phyloP scores from a whole-genome alignment of 2,113 vertebrate genomes.

The Falcunculus frontatus region DNA sequence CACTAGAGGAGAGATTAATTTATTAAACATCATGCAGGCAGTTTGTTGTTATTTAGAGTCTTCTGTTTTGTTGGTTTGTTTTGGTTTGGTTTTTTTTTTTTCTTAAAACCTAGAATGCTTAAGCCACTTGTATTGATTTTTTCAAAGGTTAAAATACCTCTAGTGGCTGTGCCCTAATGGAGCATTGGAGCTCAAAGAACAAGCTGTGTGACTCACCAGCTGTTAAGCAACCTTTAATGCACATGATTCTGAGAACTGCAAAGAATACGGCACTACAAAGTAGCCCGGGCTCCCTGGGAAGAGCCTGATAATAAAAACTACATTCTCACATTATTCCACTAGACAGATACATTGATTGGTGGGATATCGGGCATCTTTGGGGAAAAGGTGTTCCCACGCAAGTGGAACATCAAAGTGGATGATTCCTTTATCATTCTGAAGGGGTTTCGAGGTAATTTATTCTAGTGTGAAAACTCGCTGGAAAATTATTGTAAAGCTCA shows the following conservation, averaged over 20 bases:
- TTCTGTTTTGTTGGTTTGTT: neutral
- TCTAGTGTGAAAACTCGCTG: neutral
- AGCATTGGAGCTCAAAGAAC: constrained; percentile 45
- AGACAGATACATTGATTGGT: neutral
- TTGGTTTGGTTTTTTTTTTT: neutral
- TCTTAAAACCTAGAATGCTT: neutral
- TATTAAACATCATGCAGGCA: neutral
- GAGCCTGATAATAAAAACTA: constrained; percentile 38
- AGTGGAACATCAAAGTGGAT: neutral
- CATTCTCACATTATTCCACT: constrained; percentile 31
- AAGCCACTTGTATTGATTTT: constrained; percentile 35
- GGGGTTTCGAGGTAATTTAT: neutral
- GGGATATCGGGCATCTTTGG: neutral
- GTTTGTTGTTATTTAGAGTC: neutral
- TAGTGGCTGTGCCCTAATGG: constrained; percentile 45
- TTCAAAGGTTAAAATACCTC: constrained; percentile 61
- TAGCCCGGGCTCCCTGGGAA: constrained; percentile 36
- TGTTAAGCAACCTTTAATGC: constrained; percentile 60
- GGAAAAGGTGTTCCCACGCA: constrained; percentile 19
- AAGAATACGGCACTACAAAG: constrained; percentile 45
- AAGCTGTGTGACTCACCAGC: constrained; percentile 53
- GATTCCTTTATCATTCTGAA: constrained; percentile 5
- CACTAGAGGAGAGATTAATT: neutral
- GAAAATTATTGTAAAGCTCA: neutral
- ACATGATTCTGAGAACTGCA: constrained; percentile 31